Evolutionary conservation across 2,797 vertebrate species (phyloP), one percentile per base, ranked within the genome.

Genomic region (Microhierax caerulescens): DNA sequence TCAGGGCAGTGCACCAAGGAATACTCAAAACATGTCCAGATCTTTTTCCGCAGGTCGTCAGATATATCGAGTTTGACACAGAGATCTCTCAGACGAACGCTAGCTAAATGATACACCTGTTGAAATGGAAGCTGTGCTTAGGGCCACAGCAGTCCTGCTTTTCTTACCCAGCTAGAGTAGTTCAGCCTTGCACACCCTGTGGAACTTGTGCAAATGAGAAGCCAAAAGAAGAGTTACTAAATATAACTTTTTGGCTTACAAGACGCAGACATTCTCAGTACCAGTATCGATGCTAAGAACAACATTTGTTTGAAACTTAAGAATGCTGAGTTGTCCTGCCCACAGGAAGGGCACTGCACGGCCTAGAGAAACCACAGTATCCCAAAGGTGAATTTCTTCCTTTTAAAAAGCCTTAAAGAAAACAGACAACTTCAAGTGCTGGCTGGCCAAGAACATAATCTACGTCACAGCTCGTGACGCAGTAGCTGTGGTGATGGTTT

Each of bases 11-110:
- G 98, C 39, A 99, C 98, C 97, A 99, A 93, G 34, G 99, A 99
- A 86, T 98, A 98, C 78, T 99, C 99, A 59, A 99, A 99, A 80
- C 99, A 99, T 0, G 99, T 99, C 99, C 99, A 99, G 97, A 99
- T 99, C 97, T 99, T 99, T 86, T 98, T 98, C 90, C 99, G 98
- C 85, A 99, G 98, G 72, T 99, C 98, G 5, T 98, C 97, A 0
- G 98, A 96, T 90, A 99, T 98, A 81, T 99, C 99, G 15, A 99
- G 98, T 79, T 99, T 99, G 67, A 97, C 91, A 51, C 99, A 99
- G 28, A 99, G 98, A 63, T 99, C 99, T 77, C 99, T 96, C 91
- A 99, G 98, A 5, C 99, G 99, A 50, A 99, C 98, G 1, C 99
- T 99, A 75, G 99, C 99, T 95, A 99, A 97, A 53, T 99, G 98